Base-by-base conservation (phyloP, 30 jellyfish, hydroid and myxozoan genomes). In the Haliclystus octoradiatus region DNA sequence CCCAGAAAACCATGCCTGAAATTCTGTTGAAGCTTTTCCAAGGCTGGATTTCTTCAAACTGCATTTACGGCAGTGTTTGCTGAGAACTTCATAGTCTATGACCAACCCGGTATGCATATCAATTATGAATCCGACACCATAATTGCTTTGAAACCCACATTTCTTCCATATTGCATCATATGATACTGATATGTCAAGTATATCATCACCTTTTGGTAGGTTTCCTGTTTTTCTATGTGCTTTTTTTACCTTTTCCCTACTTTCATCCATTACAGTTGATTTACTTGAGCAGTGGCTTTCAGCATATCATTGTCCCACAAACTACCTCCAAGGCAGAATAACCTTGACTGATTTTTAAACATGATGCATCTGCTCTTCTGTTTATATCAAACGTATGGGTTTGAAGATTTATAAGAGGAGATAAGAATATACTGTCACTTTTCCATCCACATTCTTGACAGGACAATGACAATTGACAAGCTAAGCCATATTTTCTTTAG, bases 91-190 rank as follows among this genome's bases (percentile, higher is more conserved):
- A 74, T 31, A 62, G 61, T 74, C 85, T 19, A 74, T 66, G 40
- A 73, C 79, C 77, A 75, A 66, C 19, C 85, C 85, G 29, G 78
- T 74, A 1, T 62, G 31, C 49, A 74, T 31, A n/a, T 64, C 79
- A 23, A 64, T 75, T 22, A 75, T 79, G 25, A 65, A 64, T 25
- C 66, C 79, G 51, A 65, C 1, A 15, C 88, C 88, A 75, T 49
- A 47, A 31, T 75, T 78, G n/a, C 74, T 65, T 65, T 67, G 50
- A 49, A 65, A 66, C 5, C 85, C 85, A 27, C 85, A 29, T 63
- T 74, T 72, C 28, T 72, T 74, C 83, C 67, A 57, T 7, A 74
- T 30, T 32, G 75, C 83, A 57, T 72, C 76, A 60, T 3, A 72
- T 22, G 83, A 72, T 47, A 72, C 83, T 31, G 63, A 74, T 34